phyloP scores from a whole-genome alignment of 2,113 vertebrate genomes.

The Leptobrachium ailaonicum region DNA sequence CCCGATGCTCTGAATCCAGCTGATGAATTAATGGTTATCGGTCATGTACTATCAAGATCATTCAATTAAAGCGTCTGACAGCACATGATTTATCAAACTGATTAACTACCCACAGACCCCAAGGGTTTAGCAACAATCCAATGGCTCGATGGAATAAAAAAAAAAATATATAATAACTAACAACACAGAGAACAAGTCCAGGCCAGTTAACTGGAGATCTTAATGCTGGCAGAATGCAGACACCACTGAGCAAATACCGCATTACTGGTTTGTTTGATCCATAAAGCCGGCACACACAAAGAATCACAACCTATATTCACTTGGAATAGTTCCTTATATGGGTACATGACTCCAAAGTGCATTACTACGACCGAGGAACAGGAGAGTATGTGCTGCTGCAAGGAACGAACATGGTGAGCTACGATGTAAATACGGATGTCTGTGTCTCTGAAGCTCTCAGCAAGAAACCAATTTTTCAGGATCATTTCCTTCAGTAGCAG shows the following conservation, averaged over 20 bases:
- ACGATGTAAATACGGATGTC: too few relatives aligned
- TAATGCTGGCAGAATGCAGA: not conserved
- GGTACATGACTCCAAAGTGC: slow-evolving; percentile 11
- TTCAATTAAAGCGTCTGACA: slow-evolving; percentile 35
- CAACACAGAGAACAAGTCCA: slow-evolving; percentile 1
- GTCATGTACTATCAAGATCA: slow-evolving; percentile 45
- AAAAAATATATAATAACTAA: not conserved
- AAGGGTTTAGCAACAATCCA: slow-evolving; percentile 33
- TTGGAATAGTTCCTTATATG: not conserved
- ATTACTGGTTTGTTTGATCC: not conserved
- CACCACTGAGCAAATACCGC: rapidly evolving
- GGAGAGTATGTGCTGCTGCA: slow-evolving; percentile 46
- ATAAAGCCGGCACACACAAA: slow-evolving; percentile 15
- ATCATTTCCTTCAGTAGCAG: too few relatives aligned
- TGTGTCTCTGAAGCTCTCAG: too few relatives aligned
- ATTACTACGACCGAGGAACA: slow-evolving; percentile 48
- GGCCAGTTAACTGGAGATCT: not conserved
- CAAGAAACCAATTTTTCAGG: too few relatives aligned
- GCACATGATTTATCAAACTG: slow-evolving; percentile 42
- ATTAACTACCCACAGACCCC: slow-evolving; percentile 42
- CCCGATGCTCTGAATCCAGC: slow-evolving; percentile 1
- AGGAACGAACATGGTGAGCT: not conserved
- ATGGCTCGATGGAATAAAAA: not conserved
- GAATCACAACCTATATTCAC: slow-evolving; percentile 1
- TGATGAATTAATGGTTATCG: slow-evolving; percentile 44